Base-by-base conservation (phyloP, 1,140 invertebrate species). In the Drosophila littoralis region DNA sequence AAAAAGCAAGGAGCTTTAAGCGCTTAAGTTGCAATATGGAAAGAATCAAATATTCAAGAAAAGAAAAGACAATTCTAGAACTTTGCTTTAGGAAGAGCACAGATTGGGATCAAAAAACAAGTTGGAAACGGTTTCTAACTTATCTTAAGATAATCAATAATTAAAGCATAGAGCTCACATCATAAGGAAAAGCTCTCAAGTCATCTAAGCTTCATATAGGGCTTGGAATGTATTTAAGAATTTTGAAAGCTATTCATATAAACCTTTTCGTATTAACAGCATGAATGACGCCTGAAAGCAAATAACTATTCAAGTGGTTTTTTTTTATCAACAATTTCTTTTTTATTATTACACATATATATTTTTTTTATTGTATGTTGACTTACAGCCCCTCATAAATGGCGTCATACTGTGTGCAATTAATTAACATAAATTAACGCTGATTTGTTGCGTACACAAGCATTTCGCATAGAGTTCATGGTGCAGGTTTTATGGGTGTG, bases 351-450 rank as follows among this genome's bases (percentile, higher is more conserved):
- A 46, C 17, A 58, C 35, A 48, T 48, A 15, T 42, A 42, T 58
- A n/a, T n/a, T n/a, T 54, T 59, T 32, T 22, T 22, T 22, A 67
- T 65, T 58, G 15, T 35, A 38, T 38, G 52, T 32, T 60, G 42
- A 50, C 35, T 43, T 15, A 28, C 3, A 9, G 42, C 10, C 42
- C 7, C 32, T n/a, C 57, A 17, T 59, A 35, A 59, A 61, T 45
- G 43, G 33, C 52, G 65, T 22, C 22, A 22, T 22, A 22, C 3
- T 22, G 22, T 22, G 22, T 22, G 22, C 46, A 42, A 77, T 77
- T 75, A 75, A 77, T 77, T 75, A 77, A 42, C 71, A 75, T 78
- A 71, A 32, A 78, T 78, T 70, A 78, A 35, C 59, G 33, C 22
- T 51, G 38, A 40, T 52, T 63, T 63, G 58, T 67, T 52, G 50